Percentiles rank a stretch among this genome's conserved stretches.
These are phyloP conservation scores for Calliscelio sp. DNA, from an alignment of 2,888 invertebrate genomes.

Conservation along the genomic window DNA sequence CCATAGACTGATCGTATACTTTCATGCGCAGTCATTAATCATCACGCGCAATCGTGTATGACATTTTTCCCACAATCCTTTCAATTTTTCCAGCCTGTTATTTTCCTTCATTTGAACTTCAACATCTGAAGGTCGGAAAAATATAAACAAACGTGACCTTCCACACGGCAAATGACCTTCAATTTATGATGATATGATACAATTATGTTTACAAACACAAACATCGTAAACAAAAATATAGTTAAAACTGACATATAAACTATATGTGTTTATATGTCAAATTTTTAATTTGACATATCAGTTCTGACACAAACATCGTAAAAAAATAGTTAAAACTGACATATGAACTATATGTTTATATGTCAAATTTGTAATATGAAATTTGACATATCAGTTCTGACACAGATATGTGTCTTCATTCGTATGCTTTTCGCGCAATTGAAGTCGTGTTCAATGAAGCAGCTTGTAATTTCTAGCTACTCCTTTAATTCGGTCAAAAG, in stretches of 20 bases:
- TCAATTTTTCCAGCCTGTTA: slow-evolving; percentile 30
- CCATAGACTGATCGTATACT: slow-evolving; percentile 47
- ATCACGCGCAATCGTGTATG: slow-evolving; percentile 43
- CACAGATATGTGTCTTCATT: slow-evolving; percentile 11
- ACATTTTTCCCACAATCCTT: slow-evolving; percentile 60
- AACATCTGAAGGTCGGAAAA: slow-evolving; percentile 18
- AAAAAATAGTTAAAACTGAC: too few species aligned
- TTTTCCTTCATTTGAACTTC: slow-evolving; percentile 40
- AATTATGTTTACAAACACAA: too few species aligned
- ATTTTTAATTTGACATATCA: neutral
- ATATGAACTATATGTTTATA: too few species aligned
- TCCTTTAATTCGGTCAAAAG: slow-evolving; percentile 57
- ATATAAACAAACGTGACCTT: slow-evolving; percentile 48
- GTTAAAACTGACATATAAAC: too few species aligned
- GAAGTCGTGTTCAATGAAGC: slow-evolving; percentile 7
- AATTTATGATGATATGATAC: too few species aligned
- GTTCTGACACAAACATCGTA: slow-evolving; percentile 9
- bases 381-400: neutral
- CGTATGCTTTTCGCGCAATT: slow-evolving; percentile 28
- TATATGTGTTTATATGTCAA: neutral
- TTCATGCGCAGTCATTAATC: slow-evolving; percentile 59
- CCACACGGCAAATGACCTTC: neutral
- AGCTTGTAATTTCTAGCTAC: slow-evolving; percentile 30
- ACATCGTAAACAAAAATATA: too few species aligned
- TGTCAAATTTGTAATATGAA: neutral